These are phyloP conservation scores for Sebastes trivittatus DNA, from an alignment of 2,797 vertebrate species.

Conservation along the genomic window DNA sequence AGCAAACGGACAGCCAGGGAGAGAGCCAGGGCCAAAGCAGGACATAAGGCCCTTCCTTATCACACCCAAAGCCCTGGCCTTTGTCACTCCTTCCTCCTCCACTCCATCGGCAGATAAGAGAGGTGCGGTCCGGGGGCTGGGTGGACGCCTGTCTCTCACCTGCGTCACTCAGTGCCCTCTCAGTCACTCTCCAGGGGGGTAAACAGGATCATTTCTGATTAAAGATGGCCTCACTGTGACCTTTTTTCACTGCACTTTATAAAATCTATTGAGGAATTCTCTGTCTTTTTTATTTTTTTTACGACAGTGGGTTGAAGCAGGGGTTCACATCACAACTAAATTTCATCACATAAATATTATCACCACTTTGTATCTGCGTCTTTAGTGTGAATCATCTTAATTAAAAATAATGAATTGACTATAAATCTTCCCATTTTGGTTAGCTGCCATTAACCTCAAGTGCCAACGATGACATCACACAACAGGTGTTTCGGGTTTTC, in stretches of 20 bases:
- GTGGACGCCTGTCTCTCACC: slow-evolving; percentile 85
- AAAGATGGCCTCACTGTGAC: slow-evolving; percentile 58
- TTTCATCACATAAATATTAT: neutral
- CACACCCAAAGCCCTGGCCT: slow-evolving; percentile 87
- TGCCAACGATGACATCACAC: neutral
- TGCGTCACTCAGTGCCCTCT: slow-evolving; percentile 84
- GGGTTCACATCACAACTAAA: neutral
- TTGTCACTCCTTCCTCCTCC: slow-evolving; percentile 81
- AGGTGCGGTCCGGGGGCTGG: slow-evolving; percentile 76
- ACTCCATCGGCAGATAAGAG: slow-evolving; percentile 72
- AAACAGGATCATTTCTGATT: slow-evolving; percentile 69
- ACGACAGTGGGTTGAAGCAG: neutral
- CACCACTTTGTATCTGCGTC: neutral
- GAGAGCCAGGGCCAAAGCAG: slow-evolving; percentile 57
- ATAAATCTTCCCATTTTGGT: neutral
- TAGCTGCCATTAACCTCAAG: neutral
- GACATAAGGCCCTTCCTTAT: slow-evolving; percentile 88
- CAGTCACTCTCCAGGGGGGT: slow-evolving; percentile 72
- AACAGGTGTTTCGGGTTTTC: neutral
- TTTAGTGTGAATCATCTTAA: neutral
- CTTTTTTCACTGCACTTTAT: slow-evolving; percentile 23
- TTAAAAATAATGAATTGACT: neutral
- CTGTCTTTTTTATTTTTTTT: neutral
- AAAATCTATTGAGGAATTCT: neutral
- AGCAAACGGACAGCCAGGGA: slow-evolving; percentile 65